Evolutionary conservation across 2,797 vertebrate genomes (phyloP), one percentile per base, ranked within the genome.

Genomic region (Staurois parvus): DNA sequence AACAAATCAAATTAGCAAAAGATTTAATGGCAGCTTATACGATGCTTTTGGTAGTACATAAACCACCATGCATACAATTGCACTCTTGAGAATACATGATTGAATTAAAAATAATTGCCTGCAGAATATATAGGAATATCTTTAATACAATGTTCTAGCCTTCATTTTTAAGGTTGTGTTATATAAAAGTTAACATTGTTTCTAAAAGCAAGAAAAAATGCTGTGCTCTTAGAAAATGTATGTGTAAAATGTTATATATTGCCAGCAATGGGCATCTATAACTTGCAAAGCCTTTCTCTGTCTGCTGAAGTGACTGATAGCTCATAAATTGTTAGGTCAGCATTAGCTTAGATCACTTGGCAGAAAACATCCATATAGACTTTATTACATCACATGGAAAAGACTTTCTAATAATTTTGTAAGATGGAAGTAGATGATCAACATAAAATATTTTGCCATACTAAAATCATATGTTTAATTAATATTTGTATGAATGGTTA

Each of bases 261-360:
- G 62, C 72, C 62, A 69, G 40, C 62, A 34, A 29, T n/a, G 64
- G 76, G 75, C 59, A 84, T 73, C 37, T 72, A 28, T 42, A 74
- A 73, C 76, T 79, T 67, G 40, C 70, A 75, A 74, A 79, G 32
- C 29, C 68, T 68, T 75, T 40, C 66, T 30, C 68, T 75, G 70
- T 81, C 84, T 75, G 77, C 12, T 73, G 45, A 48, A 72, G 34
- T 80, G 76, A 81, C 34, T 68, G 84, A 85, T 85, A 76, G 70
- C 68, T 80, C 34, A 74, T 52, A 79, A 85, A 73, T 79, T 62
- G 56, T 74, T 48, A 48, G 34, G 73, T 79, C 69, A 73, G 52
- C 52, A 15, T 79, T 72, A 79, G 59, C 59, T 76, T 76, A 67
- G 76, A 48, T 62, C 34, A 73, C 26, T 72, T 79, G 75, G 83